A percentile compares a stretch with the other conserved stretches of the same genome.
Evolutionary conservation across 2,797 vertebrate genomes (phyloP).

Genomic region (Basileuterus tristriatus): DNA sequence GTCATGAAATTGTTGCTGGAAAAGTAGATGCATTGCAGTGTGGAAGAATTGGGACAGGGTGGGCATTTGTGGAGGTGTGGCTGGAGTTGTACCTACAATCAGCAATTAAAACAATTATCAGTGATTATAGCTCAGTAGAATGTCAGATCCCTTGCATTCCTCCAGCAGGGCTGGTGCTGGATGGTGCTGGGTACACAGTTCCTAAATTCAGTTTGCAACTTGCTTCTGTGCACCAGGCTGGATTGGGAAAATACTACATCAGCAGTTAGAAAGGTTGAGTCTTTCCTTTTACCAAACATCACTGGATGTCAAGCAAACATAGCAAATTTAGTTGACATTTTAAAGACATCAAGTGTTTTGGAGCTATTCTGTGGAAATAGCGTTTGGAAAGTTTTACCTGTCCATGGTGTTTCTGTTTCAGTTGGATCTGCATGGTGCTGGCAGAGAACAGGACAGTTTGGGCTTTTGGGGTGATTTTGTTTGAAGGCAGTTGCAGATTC

Average conservation of each 20-base stretch:
- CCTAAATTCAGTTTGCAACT: background rate
- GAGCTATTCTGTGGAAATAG: background rate
- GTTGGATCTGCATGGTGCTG: background rate
- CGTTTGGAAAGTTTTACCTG: background rate
- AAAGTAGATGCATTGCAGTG: background rate
- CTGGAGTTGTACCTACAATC: background rate
- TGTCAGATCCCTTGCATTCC: background rate
- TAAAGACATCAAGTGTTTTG: constrained; percentile 9
- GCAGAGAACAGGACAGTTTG: background rate
- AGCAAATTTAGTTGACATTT: background rate
- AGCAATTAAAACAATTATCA: background rate
- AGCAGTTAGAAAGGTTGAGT: background rate
- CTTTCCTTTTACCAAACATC: background rate
- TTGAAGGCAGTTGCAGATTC: background rate
- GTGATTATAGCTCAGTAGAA: background rate
- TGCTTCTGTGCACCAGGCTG: background rate
- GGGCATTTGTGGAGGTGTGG: background rate
- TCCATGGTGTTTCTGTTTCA: background rate
- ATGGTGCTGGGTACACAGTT: background rate
- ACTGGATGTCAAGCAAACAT: background rate
- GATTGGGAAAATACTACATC: background rate
- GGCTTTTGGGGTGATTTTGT: background rate
- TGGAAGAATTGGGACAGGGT: background rate
- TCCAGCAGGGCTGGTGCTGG: background rate
- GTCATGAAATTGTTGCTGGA: background rate